Conservation (phyloP, 1,140 invertebrate species). For the Nasonia longicornis region DNA sequence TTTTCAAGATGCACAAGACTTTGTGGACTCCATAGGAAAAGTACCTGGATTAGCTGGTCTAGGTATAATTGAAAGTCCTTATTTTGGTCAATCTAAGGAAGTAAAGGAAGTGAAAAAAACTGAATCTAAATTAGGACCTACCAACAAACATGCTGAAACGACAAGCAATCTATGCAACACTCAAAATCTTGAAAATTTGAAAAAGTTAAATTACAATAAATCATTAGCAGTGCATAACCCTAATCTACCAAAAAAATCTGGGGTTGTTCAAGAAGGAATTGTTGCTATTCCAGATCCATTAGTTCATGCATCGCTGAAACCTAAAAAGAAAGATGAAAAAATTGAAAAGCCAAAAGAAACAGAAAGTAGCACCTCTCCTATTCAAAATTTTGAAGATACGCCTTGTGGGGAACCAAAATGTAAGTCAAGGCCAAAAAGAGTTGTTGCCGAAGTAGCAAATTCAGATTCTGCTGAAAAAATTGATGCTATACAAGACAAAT, state of each 20-base stretch:
- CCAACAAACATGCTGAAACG: neutral
- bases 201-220: neutral
- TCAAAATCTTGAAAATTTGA: slow-evolving; percentile 5
- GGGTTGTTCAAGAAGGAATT: slow-evolving; percentile 53
- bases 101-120: slow-evolving; percentile 11
- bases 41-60: slow-evolving; percentile 57
- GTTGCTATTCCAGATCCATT: slow-evolving; percentile 45
- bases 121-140: slow-evolving; percentile 5
- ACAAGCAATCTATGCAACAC: neutral
- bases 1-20: slow-evolving; percentile 59
- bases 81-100: slow-evolving; percentile 48
- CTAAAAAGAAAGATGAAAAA: slow-evolving; percentile 53
- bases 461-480: neutral
- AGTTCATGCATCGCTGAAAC: slow-evolving; percentile 10
- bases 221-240: no score
- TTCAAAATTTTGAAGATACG: slow-evolving; percentile 30
- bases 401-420: slow-evolving; percentile 59
- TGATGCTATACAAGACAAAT: neutral
- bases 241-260: slow-evolving; percentile 2
- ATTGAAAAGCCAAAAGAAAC: slow-evolving; percentile 49
- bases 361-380: slow-evolving; percentile 2
- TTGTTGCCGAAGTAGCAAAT: neutral
- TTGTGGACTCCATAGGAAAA: slow-evolving; percentile 59
- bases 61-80: slow-evolving; percentile 61
- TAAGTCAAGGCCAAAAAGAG: slow-evolving; percentile 54